phyloP scores from a whole-genome alignment of 1,140 invertebrate species.

The Anastatus disparis region DNA sequence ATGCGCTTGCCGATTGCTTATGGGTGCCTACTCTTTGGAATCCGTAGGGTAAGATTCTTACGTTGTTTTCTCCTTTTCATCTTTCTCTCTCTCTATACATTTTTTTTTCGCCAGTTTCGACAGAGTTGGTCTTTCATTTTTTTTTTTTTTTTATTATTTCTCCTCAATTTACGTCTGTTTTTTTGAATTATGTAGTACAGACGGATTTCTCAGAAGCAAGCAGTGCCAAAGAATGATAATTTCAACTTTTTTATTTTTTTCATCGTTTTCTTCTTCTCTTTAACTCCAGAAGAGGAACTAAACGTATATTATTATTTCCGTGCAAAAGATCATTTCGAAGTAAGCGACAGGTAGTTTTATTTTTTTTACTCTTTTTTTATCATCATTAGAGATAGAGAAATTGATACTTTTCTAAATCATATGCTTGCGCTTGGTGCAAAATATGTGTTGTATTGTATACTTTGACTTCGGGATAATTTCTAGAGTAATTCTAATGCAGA shows the following conservation, averaged over 20 bases:
- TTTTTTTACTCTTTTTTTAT: neutral
- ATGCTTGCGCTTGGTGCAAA: neutral
- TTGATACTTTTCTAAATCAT: neutral
- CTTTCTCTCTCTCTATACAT: neutral
- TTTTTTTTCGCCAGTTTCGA: neutral
- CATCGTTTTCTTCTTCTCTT: too few relatives aligned
- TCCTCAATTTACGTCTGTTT: neutral
- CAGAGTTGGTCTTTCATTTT: too few relatives aligned
- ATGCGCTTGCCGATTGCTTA: neutral
- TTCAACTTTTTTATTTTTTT: constrained; percentile 1
- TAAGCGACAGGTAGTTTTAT: neutral
- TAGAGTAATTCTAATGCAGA: too few relatives aligned
- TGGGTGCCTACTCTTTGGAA: too few relatives aligned
- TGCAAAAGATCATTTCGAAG: neutral
- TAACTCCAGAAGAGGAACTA: neutral
- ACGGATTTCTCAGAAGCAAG: constrained; percentile 11
- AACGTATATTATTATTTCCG: neutral
- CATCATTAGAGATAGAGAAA: neutral
- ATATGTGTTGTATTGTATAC: too few relatives aligned
- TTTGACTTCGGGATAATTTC: too few relatives aligned
- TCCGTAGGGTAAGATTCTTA: neutral
- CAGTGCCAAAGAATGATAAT: constrained; percentile 14
- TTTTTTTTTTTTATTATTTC: too few relatives aligned
- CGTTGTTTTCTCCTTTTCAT: neutral
- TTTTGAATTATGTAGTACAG: constrained; percentile 7